A percentile compares a stretch with the other conserved stretches of the same genome.
phyloP scores from a whole-genome alignment of 2,888 invertebrate species.

The Apocheima hispidaria region DNA sequence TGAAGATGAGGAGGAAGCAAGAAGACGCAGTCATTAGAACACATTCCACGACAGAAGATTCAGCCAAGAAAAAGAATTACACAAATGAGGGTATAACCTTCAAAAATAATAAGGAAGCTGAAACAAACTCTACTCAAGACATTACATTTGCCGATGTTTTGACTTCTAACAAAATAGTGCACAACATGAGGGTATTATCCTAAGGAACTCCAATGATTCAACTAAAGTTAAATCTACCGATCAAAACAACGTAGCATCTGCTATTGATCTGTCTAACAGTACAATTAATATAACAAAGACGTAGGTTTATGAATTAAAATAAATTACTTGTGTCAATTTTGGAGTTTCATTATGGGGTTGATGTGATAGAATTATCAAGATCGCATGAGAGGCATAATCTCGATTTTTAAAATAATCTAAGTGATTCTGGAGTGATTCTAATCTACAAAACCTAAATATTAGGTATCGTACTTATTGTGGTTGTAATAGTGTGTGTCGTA shows the following conservation, averaged over 20 bases:
- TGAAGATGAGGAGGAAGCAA: constrained; percentile 50
- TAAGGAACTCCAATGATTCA: constrained; percentile 47
- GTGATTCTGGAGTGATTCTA: too few species aligned
- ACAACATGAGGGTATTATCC: constrained; percentile 53
- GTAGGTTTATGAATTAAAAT: constrained; percentile 10
- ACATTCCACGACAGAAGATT: constrained; percentile 5
- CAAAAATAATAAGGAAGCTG: not conserved
- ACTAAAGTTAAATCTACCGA: constrained; percentile 12
- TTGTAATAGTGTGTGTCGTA: too few species aligned
- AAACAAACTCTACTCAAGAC: not conserved
- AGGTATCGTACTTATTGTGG: too few species aligned
- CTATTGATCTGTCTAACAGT: not conserved
- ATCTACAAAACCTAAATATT: too few species aligned
- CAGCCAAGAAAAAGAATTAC: constrained; percentile 19
- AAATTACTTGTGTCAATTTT: not conserved
- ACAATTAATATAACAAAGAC: not conserved
- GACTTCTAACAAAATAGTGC: constrained; percentile 46
- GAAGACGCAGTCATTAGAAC: constrained; percentile 35
- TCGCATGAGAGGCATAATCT: too few species aligned
- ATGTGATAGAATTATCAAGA: too few species aligned
- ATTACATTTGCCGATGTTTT: constrained; percentile 2
- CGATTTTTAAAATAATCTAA: too few species aligned
- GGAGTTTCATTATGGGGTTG: not conserved
- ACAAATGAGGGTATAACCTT: not conserved
- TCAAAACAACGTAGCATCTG: not conserved